These are phyloP conservation scores for Lineus longissimus DNA, from an alignment of 1,140 invertebrate genomes.

Conservation along the genomic window DNA sequence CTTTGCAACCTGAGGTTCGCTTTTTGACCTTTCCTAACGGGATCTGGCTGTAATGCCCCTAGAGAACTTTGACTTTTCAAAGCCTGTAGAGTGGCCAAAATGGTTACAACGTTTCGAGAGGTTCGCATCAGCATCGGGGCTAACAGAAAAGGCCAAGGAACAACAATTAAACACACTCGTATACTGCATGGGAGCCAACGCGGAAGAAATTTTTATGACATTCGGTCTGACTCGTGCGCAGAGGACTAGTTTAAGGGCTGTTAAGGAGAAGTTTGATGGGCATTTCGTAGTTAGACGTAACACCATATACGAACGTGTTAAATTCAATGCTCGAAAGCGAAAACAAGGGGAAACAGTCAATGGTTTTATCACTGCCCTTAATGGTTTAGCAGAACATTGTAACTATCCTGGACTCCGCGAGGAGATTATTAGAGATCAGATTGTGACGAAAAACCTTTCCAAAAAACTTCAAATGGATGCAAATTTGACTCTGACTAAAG, in stretches of 20 bases:
- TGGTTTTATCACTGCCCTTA: not conserved
- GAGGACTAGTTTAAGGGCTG: not conserved
- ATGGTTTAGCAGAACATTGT: not conserved
- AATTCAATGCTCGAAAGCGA: not conserved
- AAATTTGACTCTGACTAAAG: not conserved
- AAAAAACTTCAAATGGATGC: not conserved
- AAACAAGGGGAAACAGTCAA: not conserved
- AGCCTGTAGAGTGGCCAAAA: not conserved
- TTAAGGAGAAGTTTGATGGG: not conserved
- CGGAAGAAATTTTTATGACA: not conserved
- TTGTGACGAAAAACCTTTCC: not conserved
- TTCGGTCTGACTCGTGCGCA: not conserved
- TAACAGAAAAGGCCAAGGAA: not conserved
- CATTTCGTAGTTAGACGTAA: not conserved
- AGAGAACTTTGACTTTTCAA: not conserved
- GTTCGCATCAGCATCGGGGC: not conserved
- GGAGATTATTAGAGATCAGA: not conserved
- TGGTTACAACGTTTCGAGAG: not conserved
- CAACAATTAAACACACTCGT: not conserved
- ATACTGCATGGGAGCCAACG: not conserved
- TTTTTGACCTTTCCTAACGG: too few species aligned
- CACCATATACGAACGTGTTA: not conserved
- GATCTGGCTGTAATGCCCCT: too few species aligned
- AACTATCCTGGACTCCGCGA: not conserved
- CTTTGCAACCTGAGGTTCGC: too few species aligned